phyloP scores from a whole-genome alignment of 2,797 vertebrate genomes.

The Sebastes taczanowskii region DNA sequence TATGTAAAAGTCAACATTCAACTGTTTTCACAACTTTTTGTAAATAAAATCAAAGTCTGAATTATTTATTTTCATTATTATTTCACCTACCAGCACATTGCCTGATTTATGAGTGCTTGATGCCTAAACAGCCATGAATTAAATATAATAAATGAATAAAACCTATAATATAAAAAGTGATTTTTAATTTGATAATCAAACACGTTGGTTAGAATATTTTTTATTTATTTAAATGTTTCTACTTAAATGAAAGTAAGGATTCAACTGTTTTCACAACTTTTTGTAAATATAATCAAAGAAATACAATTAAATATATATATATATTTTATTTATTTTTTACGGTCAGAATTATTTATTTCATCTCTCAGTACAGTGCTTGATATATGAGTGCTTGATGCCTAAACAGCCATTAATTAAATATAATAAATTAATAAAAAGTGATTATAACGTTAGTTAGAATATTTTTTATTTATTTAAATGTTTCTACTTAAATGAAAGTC shows the following conservation, averaged over 20 bases:
- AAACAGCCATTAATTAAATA: neutral
- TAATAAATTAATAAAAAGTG: neutral
- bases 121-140: neutral
- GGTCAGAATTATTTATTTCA: neutral
- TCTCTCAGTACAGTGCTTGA: neutral
- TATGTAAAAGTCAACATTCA: neutral
- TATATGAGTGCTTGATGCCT: neutral
- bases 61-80: neutral
- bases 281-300: too few species aligned
- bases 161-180: neutral
- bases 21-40: constrained; percentile 56
- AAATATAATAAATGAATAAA: neutral
- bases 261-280: too few species aligned
- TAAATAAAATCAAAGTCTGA: constrained; percentile 49
- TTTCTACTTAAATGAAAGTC: too few species aligned
- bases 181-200: neutral
- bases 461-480: too few species aligned
- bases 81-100: neutral
- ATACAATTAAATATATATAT: too few species aligned
- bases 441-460: neutral
- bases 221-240: too few species aligned
- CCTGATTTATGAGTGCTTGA: neutral
- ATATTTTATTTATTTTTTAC: neutral
- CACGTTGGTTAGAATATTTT: neutral
- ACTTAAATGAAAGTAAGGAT: too few species aligned